Evolutionary conservation across 2,797 vertebrate genomes (phyloP).

Genomic region (Falco biarmicus): DNA sequence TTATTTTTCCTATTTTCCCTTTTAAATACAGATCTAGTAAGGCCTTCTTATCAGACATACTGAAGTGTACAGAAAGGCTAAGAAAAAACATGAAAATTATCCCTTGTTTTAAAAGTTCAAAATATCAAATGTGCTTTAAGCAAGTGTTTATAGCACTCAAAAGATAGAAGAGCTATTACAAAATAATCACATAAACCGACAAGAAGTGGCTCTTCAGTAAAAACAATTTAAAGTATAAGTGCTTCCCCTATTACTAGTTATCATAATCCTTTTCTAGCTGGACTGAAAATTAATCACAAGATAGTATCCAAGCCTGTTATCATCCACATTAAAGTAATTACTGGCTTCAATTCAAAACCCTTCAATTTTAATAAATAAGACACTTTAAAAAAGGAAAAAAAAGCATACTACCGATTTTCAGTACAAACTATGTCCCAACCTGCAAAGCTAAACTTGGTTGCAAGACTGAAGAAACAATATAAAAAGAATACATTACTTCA

Average conservation of each 20-base stretch:
- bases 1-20: background rate
- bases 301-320: background rate
- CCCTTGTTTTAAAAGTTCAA: background rate
- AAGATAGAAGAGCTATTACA: background rate
- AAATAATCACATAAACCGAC: slow-evolving; percentile 10
- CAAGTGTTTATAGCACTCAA: background rate
- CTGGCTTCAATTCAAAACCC: background rate
- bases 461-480: background rate
- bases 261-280: background rate
- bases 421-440: background rate
- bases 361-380: background rate
- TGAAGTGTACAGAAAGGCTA: background rate
- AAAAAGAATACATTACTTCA: background rate
- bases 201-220: background rate
- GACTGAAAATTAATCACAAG: background rate
- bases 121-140: background rate
- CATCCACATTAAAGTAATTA: slow-evolving; percentile 4
- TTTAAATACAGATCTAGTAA: background rate
- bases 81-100: background rate
- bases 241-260: background rate
- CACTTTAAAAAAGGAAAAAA: background rate
- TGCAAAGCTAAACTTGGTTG: background rate
- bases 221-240: background rate
- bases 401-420: background rate
- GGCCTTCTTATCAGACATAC: background rate